These are phyloP conservation scores for Lepilemur septentrionalis DNA, from an alignment of 2,797 vertebrate species.

Conservation along the genomic window DNA sequence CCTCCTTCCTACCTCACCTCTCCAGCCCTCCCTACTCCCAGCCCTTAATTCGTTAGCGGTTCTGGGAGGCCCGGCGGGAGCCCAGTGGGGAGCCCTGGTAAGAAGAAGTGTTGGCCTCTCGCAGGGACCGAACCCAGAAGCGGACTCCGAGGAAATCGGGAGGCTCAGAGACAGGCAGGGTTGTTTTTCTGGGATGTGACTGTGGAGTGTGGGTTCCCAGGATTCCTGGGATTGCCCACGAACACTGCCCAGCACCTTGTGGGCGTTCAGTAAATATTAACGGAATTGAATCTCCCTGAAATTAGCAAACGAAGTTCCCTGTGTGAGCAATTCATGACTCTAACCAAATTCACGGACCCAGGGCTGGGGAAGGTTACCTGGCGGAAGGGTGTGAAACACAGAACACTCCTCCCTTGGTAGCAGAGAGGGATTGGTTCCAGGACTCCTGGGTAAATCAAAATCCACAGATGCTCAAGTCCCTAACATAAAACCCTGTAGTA, in stretches of 20 bases:
- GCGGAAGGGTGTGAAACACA: neutral
- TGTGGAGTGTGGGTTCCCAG: constrained; percentile 8
- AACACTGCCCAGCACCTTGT: neutral
- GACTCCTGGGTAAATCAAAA: neutral
- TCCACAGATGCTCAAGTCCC: neutral
- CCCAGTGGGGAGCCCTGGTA: neutral
- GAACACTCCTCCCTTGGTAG: neutral
- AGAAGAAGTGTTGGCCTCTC: constrained; percentile 21
- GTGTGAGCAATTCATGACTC: constrained; percentile 5
- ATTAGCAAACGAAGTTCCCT: constrained; percentile 33
- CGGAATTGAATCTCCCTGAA: constrained; percentile 47
- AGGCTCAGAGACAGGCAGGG: neutral
- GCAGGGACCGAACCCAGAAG: constrained; percentile 34
- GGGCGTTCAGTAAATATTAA: constrained; percentile 51
- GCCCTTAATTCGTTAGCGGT: neutral
- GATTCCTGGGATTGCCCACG: constrained; percentile 30
- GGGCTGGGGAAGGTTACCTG: rapidly evolving
- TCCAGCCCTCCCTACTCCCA: neutral
- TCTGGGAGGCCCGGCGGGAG: neutral
- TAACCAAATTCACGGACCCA: neutral
- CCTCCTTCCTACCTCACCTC: neutral
- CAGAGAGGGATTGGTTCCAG: neutral
- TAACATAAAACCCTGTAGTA: neutral
- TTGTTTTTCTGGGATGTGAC: constrained; percentile 47
- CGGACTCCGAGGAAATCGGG: neutral